phyloP scores from a whole-genome alignment of 2,888 invertebrate species.

The Amphipyra berbera region DNA sequence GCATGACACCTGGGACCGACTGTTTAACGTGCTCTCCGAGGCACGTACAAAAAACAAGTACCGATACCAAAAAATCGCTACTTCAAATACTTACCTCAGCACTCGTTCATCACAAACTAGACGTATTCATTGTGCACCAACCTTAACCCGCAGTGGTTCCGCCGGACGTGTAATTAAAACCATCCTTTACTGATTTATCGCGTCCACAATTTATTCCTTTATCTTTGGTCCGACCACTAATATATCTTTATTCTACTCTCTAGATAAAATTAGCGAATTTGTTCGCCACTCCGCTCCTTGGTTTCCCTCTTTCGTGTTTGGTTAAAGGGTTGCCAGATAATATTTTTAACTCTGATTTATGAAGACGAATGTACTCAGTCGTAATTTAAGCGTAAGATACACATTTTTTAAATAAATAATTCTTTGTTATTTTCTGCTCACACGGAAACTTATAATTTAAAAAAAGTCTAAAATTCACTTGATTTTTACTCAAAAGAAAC shows the following conservation, averaged over 20 bases:
- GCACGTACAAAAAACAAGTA: no score
- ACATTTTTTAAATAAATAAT: no score
- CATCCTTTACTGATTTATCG: conserved; percentile 88
- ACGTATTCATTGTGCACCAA: conserved; percentile 50
- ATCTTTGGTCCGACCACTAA: conserved; percentile 87
- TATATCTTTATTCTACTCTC: conserved; percentile 87
- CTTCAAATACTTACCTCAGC: no score
- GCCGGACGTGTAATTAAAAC: conserved; percentile 86
- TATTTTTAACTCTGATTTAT: conserved; percentile 77
- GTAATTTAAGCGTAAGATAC: conserved; percentile 35
- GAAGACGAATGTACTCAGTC: conserved; percentile 58
- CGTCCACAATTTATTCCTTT: conserved; percentile 88
- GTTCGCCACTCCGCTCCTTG: conserved; percentile 70
- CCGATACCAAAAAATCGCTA: no score
- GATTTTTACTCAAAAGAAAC: no score
- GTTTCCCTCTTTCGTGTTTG: conserved; percentile 68
- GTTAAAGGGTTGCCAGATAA: conserved; percentile 79
- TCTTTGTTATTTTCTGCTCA: no score
- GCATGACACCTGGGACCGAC: no score
- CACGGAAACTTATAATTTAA: no score
- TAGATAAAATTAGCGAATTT: conserved; percentile 87
- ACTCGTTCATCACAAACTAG: neutral
- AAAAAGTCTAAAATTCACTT: no score
- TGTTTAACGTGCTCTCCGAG: no score
- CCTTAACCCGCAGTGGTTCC: conserved; percentile 66